phyloP scores from a whole-genome alignment of 2,888 invertebrate species.

The Metellina segmentata region DNA sequence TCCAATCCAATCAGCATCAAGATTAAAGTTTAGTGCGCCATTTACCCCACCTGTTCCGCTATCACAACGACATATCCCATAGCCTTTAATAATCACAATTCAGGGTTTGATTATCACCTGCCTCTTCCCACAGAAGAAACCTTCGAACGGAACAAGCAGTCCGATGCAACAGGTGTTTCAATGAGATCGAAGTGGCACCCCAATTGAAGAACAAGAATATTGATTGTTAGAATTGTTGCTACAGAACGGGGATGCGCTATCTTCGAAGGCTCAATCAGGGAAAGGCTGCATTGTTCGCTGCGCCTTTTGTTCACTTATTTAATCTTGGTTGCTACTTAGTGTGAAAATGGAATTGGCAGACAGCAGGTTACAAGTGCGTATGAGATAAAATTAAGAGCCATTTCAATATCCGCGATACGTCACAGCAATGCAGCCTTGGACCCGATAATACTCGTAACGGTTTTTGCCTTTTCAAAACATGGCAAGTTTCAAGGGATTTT shows the following conservation, averaged over 20 bases:
- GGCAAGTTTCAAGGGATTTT: too few species aligned
- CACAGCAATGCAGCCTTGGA: too few species aligned
- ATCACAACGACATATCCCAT: too few species aligned
- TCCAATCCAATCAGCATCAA: too few species aligned
- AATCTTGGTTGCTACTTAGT: conserved; percentile 35
- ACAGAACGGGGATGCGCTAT: conserved; percentile 13
- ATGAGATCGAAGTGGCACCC: conserved; percentile 18
- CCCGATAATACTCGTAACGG: too few species aligned
- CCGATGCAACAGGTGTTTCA: conserved; percentile 11
- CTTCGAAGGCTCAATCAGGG: conserved; percentile 37
- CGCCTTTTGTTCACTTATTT: background rate
- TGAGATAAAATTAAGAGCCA: conserved; percentile 35
- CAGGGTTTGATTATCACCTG: conserved; percentile 37
- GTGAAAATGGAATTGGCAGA: conserved; percentile 25
- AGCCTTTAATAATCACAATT: too few species aligned
- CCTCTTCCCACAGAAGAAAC: conserved; percentile 40
- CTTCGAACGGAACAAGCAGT: conserved; percentile 9
- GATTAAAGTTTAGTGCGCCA: too few species aligned
- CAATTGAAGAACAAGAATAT: background rate
- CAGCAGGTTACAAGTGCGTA: conserved; percentile 27
- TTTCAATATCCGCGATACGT: background rate
- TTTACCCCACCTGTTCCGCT: too few species aligned
- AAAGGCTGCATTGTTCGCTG: conserved; percentile 35
- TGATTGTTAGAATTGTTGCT: background rate
- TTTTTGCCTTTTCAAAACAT: too few species aligned